A percentile compares a stretch with the other conserved stretches of the same genome.
Evolutionary conservation across 2,797 vertebrate species (phyloP).

Genomic region (Selene dorsalis): DNA sequence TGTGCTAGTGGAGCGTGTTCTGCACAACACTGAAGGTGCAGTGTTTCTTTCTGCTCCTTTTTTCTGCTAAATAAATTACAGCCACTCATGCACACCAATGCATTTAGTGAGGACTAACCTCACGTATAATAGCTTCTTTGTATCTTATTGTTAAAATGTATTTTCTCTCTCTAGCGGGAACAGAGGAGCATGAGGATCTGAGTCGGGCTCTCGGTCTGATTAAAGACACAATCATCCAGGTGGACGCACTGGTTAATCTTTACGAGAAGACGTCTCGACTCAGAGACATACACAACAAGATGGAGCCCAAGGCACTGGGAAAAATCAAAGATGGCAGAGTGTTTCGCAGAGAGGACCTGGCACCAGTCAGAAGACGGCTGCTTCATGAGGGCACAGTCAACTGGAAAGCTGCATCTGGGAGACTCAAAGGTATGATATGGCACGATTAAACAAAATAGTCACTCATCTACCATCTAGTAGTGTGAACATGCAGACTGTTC

Average conservation of each 20-base stretch:
- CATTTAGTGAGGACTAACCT: not conserved
- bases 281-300: conserved; percentile 88
- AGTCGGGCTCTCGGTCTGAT: conserved; percentile 88
- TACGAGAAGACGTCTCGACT: conserved; percentile 91
- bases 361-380: conserved; percentile 82
- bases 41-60: not conserved
- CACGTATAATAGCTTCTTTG: not conserved
- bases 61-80: not conserved
- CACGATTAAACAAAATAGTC: not conserved
- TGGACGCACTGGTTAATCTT: conserved; percentile 90
- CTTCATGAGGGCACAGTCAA: conserved; percentile 89
- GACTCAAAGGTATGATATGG: conserved; percentile 90
- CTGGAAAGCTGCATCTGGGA: conserved; percentile 94
- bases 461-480: not conserved
- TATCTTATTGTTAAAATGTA: not conserved
- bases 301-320: conserved; percentile 90
- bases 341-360: conserved; percentile 91
- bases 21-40: conserved; percentile 94
- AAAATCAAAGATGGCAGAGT: conserved; percentile 91
- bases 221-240: conserved; percentile 89
- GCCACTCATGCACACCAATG: not conserved
- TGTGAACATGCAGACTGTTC: not conserved
- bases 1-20: conserved; percentile 92
- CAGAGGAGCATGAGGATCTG: conserved; percentile 90
- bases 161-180: conserved; percentile 80